Evolutionary conservation across 2,888 invertebrate species (phyloP).

Genomic region (Microplitis manilae): DNA sequence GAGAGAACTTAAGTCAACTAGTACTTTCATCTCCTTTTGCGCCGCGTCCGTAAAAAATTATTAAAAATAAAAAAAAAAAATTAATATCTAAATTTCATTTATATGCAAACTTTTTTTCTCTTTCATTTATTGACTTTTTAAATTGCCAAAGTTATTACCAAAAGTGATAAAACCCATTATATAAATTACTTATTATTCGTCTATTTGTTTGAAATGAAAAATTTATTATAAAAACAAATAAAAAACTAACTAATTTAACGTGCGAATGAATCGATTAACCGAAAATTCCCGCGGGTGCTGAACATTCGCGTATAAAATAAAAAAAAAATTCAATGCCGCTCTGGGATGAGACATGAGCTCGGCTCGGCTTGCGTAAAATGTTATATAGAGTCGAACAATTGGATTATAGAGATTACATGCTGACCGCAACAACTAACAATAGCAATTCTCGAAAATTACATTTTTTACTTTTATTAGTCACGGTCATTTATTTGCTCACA

Average conservation of each 20-base stretch:
- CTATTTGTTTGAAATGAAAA: background rate
- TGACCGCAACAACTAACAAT: background rate
- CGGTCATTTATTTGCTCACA: constrained; percentile 7
- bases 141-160: background rate
- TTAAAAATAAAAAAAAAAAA: background rate
- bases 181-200: background rate
- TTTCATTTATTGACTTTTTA: background rate
- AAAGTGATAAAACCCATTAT: background rate
- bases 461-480: constrained; percentile 21
- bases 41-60: too few relatives aligned
- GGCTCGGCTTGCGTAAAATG: background rate
- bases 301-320: background rate
- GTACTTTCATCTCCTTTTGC: background rate
- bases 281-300: background rate
- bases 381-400: constrained; percentile 38
- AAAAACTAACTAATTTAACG: background rate
- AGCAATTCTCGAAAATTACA: constrained; percentile 9
- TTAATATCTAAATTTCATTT: background rate
- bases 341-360: background rate
- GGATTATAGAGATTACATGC: constrained; percentile 40
- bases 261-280: background rate
- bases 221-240: background rate
- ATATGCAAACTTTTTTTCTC: background rate
- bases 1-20: background rate
- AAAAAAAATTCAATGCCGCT: background rate